Conservation (phyloP, 2,888 invertebrate species). For the Tetragonula carbonaria region DNA sequence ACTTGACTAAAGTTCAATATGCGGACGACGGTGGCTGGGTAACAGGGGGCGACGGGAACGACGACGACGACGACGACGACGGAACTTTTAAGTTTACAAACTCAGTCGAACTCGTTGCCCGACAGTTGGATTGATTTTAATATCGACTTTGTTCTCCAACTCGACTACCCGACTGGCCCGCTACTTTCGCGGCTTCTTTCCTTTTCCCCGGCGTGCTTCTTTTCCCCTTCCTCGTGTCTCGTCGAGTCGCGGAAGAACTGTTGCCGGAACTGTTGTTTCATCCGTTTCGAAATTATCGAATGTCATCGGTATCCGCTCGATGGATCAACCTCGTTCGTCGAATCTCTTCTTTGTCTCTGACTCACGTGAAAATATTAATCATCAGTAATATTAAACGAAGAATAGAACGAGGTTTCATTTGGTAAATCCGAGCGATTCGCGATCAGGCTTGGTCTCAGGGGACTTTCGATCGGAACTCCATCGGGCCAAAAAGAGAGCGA, state of each 20-base stretch:
- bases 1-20: conserved; percentile 81
- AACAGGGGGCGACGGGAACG: conserved; percentile 3
- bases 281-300: conserved; percentile 23
- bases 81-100: conserved; percentile 79
- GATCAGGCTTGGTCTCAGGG: too few relatives aligned
- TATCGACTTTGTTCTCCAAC: conserved; percentile 81
- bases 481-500: not conserved
- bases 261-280: conserved; percentile 26
- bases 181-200: conserved; percentile 65
- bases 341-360: not conserved
- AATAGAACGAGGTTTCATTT: too few relatives aligned
- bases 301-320: not conserved
- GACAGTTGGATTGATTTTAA: conserved; percentile 83
- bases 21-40: conserved; percentile 54
- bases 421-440: too few relatives aligned
- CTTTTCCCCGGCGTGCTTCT: conserved; percentile 3
- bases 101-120: conserved; percentile 77
- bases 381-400: too few relatives aligned
- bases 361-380: not conserved
- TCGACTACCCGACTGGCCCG: conserved; percentile 49
- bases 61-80: conserved; percentile 28
- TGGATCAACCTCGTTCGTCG: not conserved
- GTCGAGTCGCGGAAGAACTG: not conserved
- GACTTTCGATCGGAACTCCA: conserved; percentile 6
- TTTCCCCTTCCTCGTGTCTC: not conserved